Conservation (phyloP, 2,888 invertebrate species). For the Clanis bilineata region DNA sequence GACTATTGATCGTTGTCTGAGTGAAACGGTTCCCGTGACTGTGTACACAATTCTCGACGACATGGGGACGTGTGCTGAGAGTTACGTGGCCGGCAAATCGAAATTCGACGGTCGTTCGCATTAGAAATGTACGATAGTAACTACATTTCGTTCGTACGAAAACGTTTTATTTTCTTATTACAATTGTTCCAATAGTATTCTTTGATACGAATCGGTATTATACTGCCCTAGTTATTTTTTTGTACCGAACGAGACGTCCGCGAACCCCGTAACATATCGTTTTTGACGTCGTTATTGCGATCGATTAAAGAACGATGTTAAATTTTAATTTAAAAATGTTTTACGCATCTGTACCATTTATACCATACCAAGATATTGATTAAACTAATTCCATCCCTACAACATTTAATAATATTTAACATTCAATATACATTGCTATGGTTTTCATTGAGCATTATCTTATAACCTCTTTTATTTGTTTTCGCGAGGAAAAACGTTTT, state of each 20-base stretch:
- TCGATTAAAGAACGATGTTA: too few relatives aligned
- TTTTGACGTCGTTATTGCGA: too few relatives aligned
- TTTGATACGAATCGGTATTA: not conserved
- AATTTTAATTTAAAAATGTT: too few relatives aligned
- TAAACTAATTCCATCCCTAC: not conserved
- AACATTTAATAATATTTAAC: too few relatives aligned
- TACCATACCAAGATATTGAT: not conserved
- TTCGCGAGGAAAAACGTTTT: too few relatives aligned
- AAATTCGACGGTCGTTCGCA: slow-evolving; percentile 7
- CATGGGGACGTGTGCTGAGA: slow-evolving; percentile 11
- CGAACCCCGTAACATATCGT: too few relatives aligned
- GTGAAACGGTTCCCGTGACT: slow-evolving; percentile 8
- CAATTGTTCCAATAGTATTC: not conserved
- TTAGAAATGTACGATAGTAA: slow-evolving; percentile 7
- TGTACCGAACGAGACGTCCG: not conserved
- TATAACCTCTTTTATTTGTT: too few relatives aligned
- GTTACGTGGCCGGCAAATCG: slow-evolving; percentile 8
- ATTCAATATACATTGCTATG: too few relatives aligned
- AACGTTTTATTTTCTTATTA: not conserved
- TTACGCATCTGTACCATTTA: too few relatives aligned
- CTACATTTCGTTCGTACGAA: slow-evolving; percentile 3
- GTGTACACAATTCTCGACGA: slow-evolving; percentile 13
- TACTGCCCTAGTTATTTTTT: not conserved
- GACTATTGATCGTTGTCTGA: slow-evolving; percentile 13
- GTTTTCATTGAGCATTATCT: too few relatives aligned